Evolutionary conservation across 1,140 invertebrate genomes (phyloP).

Genomic region (Drosophila orosa): DNA sequence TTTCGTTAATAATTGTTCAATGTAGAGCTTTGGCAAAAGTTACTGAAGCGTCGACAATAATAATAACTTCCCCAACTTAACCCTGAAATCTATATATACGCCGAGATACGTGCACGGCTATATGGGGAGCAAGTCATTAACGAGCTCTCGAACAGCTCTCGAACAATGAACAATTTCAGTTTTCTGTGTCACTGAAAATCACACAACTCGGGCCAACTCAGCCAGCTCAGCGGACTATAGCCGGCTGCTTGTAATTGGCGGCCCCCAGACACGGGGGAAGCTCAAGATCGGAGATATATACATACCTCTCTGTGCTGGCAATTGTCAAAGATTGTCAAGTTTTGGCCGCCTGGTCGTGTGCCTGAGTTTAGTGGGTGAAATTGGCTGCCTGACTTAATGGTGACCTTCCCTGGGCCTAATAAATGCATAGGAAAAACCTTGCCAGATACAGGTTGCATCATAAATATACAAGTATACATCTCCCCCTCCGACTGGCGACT

Average conservation of each 20-base stretch:
- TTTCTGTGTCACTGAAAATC: constrained; percentile 75
- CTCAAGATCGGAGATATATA: constrained; percentile 21
- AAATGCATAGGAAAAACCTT: constrained; percentile 58
- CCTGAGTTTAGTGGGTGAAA: constrained; percentile 61
- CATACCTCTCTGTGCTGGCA: constrained; percentile 18
- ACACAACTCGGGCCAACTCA: constrained; percentile 55
- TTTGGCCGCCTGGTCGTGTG: constrained; percentile 50
- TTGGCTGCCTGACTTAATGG: constrained; percentile 56
- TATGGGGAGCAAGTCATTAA: constrained; percentile 67
- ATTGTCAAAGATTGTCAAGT: constrained; percentile 63
- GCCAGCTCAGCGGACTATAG: constrained; percentile 60
- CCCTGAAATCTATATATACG: constrained; percentile 60
- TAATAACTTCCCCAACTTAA: constrained; percentile 69
- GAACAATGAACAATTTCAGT: constrained; percentile 74
- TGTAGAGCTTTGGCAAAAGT: constrained; percentile 62
- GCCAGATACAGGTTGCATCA: constrained; percentile 52
- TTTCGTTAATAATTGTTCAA: constrained; percentile 66
- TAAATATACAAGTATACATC: constrained; percentile 11
- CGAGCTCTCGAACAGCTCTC: constrained; percentile 61
- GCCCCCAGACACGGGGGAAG: constrained; percentile 16
- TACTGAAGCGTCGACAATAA: constrained; percentile 63
- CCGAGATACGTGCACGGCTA: constrained; percentile 24
- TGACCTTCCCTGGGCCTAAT: constrained; percentile 53
- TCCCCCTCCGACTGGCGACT: no score
- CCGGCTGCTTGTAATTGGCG: constrained; percentile 62